Base-by-base conservation (phyloP, 2,888 invertebrate species). In the Ferdinandea cuprea region DNA sequence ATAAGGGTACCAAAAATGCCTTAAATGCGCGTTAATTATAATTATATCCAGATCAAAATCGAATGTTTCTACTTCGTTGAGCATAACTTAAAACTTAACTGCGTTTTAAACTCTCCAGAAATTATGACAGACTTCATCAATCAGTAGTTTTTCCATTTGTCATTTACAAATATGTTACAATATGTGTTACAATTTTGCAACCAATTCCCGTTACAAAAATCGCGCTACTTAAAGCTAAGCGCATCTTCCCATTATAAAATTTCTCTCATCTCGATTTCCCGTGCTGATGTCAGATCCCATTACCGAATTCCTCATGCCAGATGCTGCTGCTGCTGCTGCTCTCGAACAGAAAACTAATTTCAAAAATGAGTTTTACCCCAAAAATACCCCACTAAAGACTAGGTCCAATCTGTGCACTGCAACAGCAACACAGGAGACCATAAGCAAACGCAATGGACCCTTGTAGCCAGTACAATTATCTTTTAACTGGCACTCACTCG, bases 401-500 rank as follows among this genome's bases (percentile, higher is more conserved):
- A 8, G 21, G 4, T 11, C 11, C 21, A 19, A 28, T 28, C 13
- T 28, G 37, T 65, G 32, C 4, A 66, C 21, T 19, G 8, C 13
- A 40, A 15, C 7, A 0, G 13, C 7, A 40, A 15, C 13, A 40
- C 7, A 15, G 7, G 13, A 15, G 25, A 71, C 13, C n/a, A 13
- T 13, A 8, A 30, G 21, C 28, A 3, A 80, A 69, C 50, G 68
- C 68, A 80, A 19, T 9, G 46, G 56, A 65, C 54, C 65, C 50
- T 65, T 54, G 44, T 35, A 44, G 63, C 7, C 32, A 28, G 9
- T 40, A 76, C 63, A 81, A 76, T 69, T 76, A 71, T 81, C 65
- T 61, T 42, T 40, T 46, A 66, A 69, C 58, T 65, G 65, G 28
- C 48, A 80, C 37, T 61, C 74, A 50, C 81, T 83, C 77, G 81